Base-by-base conservation (phyloP, 2,797 vertebrate species). In the Gymnopithys bicolor region DNA sequence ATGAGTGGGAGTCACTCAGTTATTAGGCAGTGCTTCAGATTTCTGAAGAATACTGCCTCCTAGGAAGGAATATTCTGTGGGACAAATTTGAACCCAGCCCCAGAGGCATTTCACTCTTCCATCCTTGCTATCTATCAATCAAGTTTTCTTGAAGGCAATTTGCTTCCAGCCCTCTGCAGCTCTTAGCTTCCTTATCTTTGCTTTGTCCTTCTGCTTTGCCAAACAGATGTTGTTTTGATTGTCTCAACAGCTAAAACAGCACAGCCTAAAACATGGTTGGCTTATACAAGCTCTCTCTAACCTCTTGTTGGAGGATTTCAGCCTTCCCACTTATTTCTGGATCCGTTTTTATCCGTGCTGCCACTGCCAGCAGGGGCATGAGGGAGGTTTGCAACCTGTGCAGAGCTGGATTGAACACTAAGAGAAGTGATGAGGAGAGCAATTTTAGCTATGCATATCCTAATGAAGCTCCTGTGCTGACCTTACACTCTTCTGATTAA, bases 401-500 rank as follows among this genome's bases (percentile, higher is more conserved):
- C 67, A 79, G 52, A 93, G 83, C 87, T 87, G 79, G 46, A 49
- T 74, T 91, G 76, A 69, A 24, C 16, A 3, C 55, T 7, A 70
- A 78, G 83, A 92, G 94, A 96, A 96, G 79, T 90, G 92, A 94
- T 87, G 89, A 96, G 93, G 63, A 84, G 85, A 96, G 93, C 91
- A 94, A 81, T 96, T 94, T 96, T 89, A 93, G 69, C 85, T 74
- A 88, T 95, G 95, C 95, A 95, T 95, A 97, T 91, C 93, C 85
- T 94, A 96, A 96, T 86, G 95, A 97, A 96, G 77, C 76, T 96
- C 80, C 87, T 2, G 17, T 64, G 85, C 87, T 94, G 94, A 97
- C 95, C 95, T 96, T 95, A 94, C 63, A 86, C 80, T 91, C 70
- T 92, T 94, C 95, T 94, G 94, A 97, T 96, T 94, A 97, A 96